These are phyloP conservation scores for Acanthurus lineatus DNA, from an alignment of 2,797 vertebrate species.

Conservation along the genomic window DNA sequence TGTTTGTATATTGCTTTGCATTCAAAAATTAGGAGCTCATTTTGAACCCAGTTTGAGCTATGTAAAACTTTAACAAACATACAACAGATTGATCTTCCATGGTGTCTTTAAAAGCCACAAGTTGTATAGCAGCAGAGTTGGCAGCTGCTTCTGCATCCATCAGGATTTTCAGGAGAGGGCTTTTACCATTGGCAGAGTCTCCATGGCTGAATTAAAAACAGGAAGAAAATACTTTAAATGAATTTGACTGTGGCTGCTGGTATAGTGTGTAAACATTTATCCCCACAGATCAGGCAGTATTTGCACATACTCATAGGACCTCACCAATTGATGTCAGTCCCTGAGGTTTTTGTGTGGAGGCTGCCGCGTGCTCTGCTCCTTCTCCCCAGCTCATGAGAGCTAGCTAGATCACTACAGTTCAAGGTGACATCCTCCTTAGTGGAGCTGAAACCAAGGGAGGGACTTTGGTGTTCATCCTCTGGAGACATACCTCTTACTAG, in stretches of 20 bases:
- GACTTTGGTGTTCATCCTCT: conserved; percentile 60
- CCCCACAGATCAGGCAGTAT: neutral
- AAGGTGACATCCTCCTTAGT: conserved; percentile 55
- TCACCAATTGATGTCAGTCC: conserved; percentile 66
- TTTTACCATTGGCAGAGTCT: conserved; percentile 43
- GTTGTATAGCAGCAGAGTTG: conserved; percentile 83
- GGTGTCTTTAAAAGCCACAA: conserved; percentile 85
- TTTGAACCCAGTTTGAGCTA: neutral
- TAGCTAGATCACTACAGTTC: conserved; percentile 48
- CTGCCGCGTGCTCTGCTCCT: conserved; percentile 38
- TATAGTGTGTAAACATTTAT: neutral
- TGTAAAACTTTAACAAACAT: conserved; percentile 48
- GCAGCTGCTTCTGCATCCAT: conserved; percentile 84
- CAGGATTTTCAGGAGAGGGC: conserved; percentile 77
- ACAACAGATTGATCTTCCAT: conserved; percentile 82
- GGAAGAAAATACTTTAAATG: neutral
- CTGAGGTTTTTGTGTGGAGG: conserved; percentile 41
- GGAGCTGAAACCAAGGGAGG: conserved; percentile 60
- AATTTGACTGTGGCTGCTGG: neutral
- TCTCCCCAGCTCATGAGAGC: conserved; percentile 41
- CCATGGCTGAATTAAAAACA: conserved; percentile 57
- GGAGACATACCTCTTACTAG: conserved; percentile 58
- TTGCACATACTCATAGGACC: conserved; percentile 7
- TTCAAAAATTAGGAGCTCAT: neutral
- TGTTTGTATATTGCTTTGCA: neutral